A percentile compares a stretch with the other conserved stretches of the same genome.
Conservation (phyloP, 2,113 vertebrate genomes). For the Marcusenius ussheri region DNA sequence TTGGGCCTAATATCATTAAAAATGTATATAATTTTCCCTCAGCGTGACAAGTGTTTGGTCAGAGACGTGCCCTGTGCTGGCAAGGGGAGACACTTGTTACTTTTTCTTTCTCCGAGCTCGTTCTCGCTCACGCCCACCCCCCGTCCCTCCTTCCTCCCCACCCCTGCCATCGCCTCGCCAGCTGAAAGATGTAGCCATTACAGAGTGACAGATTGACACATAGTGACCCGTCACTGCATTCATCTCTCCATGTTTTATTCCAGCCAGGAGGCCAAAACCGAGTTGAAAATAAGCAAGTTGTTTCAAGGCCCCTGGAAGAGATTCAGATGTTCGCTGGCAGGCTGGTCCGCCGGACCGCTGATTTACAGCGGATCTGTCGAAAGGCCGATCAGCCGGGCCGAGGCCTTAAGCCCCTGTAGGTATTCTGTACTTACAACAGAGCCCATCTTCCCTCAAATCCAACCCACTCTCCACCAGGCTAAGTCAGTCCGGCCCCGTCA, state of each 20-base stretch:
- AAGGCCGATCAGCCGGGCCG: conserved; percentile 72
- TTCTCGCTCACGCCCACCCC: conserved; percentile 13
- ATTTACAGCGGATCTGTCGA: conserved; percentile 84
- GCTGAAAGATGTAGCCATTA: conserved; percentile 92
- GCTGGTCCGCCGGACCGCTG: conserved; percentile 75
- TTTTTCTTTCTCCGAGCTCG: conserved; percentile 60
- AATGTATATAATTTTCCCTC: conserved; percentile 88
- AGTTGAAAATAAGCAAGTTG: conserved; percentile 88
- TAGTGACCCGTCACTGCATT: conserved; percentile 89
- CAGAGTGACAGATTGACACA: conserved; percentile 91
- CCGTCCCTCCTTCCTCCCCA: conserved; percentile 53
- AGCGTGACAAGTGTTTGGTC: conserved; percentile 84
- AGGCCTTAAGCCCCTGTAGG: conserved; percentile 78
- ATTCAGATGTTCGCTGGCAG: conserved; percentile 83
- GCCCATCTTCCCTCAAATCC: conserved; percentile 40
- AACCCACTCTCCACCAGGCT: background rate
- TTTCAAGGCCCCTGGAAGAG: conserved; percentile 83
- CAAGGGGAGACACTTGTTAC: conserved; percentile 60
- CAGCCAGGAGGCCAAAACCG: conserved; percentile 78
- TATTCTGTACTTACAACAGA: conserved; percentile 59
- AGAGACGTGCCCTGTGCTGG: conserved; percentile 73
- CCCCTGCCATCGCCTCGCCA: conserved; percentile 69
- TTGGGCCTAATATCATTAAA: conserved; percentile 95
- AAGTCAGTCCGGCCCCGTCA: background rate
- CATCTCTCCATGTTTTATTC: conserved; percentile 90